Conservation (phyloP, 2,888 invertebrate genomes). For the Diogma glabrata region DNA sequence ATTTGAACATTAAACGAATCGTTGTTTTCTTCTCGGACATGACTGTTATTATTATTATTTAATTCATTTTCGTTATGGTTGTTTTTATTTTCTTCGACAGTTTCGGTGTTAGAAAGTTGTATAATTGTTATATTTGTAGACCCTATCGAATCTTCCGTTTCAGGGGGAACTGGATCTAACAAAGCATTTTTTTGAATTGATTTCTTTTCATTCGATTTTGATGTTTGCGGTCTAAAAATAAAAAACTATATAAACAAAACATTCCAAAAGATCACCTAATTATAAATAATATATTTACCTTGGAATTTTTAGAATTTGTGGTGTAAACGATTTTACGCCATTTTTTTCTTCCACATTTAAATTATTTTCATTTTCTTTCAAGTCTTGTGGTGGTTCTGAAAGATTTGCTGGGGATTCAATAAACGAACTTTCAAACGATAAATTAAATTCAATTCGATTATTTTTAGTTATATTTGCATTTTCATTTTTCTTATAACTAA, state of each 20-base stretch:
- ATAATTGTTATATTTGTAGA: constrained; percentile 46
- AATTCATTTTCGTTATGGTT: constrained; percentile 25
- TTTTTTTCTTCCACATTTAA: not conserved
- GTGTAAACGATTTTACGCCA: not conserved
- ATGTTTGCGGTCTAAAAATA: constrained; percentile 10
- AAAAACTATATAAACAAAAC: too few relatives aligned
- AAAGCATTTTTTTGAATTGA: not conserved
- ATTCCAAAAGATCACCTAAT: too few relatives aligned
- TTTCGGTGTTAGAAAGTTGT: constrained; percentile 41
- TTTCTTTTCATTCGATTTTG: constrained; percentile 6
- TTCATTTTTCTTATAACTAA: too few relatives aligned
- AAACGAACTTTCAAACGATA: constrained; percentile 5
- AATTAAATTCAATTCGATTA: constrained; percentile 3
- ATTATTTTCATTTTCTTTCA: not conserved
- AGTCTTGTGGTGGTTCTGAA: not conserved
- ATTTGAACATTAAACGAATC: constrained; percentile 32
- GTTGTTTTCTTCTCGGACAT: constrained; percentile 23
- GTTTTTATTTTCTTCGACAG: constrained; percentile 23
- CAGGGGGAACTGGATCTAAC: constrained; percentile 12
- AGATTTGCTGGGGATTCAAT: constrained; percentile 1
- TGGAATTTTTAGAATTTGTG: constrained; percentile 3
- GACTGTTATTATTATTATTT: constrained; percentile 1
- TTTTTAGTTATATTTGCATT: not conserved
- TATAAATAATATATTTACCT: too few relatives aligned
- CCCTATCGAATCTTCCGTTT: constrained; percentile 4